Evolutionary conservation across 30 jellyfish, hydroid and myxozoan genomes (phyloP).

Genomic region (Pelagia noctiluca): DNA sequence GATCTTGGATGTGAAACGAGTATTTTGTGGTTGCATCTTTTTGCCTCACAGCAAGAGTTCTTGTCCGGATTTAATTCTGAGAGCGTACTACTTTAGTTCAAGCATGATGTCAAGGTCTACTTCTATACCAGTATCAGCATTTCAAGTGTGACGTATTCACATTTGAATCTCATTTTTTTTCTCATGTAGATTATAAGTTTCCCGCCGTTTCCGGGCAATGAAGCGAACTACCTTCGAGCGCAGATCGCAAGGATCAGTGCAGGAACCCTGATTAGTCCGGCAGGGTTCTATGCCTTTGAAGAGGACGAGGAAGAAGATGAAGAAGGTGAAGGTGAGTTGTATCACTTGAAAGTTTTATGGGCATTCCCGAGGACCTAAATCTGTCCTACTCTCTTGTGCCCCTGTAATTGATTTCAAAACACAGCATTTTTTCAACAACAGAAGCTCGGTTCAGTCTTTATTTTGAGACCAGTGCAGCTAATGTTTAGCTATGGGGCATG

Average conservation of each 20-base stretch:
- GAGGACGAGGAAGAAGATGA: conserved; percentile 98
- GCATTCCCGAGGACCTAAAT: no score
- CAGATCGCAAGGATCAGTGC: conserved; percentile 98
- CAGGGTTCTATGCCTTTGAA: conserved; percentile 89
- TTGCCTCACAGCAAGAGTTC: no score
- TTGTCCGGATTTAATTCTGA: no score
- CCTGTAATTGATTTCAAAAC: no score
- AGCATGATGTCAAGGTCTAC: no score
- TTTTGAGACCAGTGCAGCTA: neutral
- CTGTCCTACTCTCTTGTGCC: no score
- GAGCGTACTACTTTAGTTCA: no score
- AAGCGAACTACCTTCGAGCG: conserved; percentile 93
- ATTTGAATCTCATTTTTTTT: neutral
- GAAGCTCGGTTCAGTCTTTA: no score
- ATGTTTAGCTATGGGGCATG: neutral
- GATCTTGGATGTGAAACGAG: no score
- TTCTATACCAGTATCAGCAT: neutral
- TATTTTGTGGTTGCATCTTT: no score
- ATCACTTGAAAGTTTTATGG: no score
- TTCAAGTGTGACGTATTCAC: neutral
- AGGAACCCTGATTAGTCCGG: conserved; percentile 95
- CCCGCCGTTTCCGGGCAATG: conserved; percentile 98
- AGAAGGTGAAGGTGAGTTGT: conserved; percentile 84
- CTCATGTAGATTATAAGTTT: conserved; percentile 56
- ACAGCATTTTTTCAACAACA: no score